Base-by-base conservation (phyloP, 1,140 invertebrate genomes). In the Ephestia elutella region DNA sequence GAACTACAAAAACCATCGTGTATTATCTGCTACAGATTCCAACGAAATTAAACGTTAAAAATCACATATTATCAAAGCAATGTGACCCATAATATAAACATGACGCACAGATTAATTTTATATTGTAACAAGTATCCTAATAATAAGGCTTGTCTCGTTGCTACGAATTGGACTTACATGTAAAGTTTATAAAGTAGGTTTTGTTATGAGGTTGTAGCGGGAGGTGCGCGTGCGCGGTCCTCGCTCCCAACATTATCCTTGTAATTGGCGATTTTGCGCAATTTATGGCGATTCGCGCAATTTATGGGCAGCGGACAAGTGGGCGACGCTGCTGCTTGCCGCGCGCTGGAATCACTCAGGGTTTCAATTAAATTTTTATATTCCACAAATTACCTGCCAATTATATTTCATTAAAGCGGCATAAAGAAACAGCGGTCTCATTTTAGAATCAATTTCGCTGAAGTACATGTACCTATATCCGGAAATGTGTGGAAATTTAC, bases 291-390 rank as follows among this genome's bases (percentile, higher is more conserved):
- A 83, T 79, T 72, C 70, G 60, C 62, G 73, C 73, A 85, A 85
- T 87, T 87, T 87, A 83, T 78, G 82, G 81, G 68, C 82, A 82
- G 73, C 78, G 74, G 79, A 82, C 81, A 84, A 80, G 78, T 77
- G 78, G 75, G 68, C 75, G 75, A 84, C 72, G 63, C 54, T 54
- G 20, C 53, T 64, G 73, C 66, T 70, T 73, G 62, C 68, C 66
- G 60, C 21, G 69, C 61, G 60, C 13, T n/a, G 50, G 9, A 53
- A 44, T 44, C 21, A 53, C 50, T 71, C 74, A 32, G 67, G 48
- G 65, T 78, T 86, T 86, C 71, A 84, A 84, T 84, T 86, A 84
- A 86, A 84, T 80, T 82, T 82, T 79, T 78, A 86, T 82, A 68
- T 78, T 68, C 63, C 68, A 49, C 71, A 84, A 83, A 86, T 84